Conservation (phyloP, 2,888 invertebrate genomes). For the Fragum whitleyi region DNA sequence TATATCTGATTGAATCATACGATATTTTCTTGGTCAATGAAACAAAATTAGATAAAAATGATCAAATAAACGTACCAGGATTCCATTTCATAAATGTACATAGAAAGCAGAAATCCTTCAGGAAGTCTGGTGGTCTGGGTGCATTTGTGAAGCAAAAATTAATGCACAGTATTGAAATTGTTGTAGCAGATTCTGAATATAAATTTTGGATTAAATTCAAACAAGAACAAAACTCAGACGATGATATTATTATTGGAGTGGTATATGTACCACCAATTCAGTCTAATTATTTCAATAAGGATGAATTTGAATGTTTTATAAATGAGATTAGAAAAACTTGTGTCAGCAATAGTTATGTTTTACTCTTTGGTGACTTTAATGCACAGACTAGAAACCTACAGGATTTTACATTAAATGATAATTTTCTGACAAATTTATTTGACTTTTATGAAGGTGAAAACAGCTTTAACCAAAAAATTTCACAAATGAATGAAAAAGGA, state of each 20-base stretch:
- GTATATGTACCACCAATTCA: constrained; percentile 11
- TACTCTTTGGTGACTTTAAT: neutral
- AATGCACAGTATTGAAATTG: neutral
- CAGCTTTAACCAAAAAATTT: neutral
- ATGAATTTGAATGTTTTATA: neutral
- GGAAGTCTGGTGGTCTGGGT: constrained; percentile 13
- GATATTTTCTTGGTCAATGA: constrained; percentile 13
- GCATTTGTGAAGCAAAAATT: neutral
- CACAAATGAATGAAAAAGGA: neutral
- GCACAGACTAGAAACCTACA: neutral
- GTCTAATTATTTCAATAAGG: neutral
- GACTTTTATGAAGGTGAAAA: neutral
- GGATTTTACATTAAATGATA: neutral
- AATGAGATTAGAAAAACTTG: neutral
- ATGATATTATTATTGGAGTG: constrained; percentile 8
- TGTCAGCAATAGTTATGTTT: neutral
- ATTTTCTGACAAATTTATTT: neutral
- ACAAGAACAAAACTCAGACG: neutral
- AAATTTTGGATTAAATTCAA: neutral
- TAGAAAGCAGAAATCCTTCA: neutral
- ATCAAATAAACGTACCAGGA: neutral
- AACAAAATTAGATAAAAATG: constrained; percentile 1
- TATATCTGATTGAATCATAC: neutral
- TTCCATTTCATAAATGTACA: neutral
- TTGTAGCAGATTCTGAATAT: neutral